Evolutionary conservation across 2,797 vertebrate genomes (phyloP).

Genomic region (Anas acuta): DNA sequence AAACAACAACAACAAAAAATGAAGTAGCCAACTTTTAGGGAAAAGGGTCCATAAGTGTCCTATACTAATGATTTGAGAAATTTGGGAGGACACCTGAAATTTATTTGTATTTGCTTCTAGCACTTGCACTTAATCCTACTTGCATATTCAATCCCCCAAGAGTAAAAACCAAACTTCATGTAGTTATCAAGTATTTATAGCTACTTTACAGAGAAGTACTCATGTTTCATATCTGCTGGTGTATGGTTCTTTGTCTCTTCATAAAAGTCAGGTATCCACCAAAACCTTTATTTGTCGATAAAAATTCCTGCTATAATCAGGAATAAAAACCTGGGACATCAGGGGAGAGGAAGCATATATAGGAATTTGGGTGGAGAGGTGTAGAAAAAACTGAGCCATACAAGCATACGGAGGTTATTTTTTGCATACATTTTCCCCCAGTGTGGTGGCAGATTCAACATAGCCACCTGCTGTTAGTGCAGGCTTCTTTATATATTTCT

Average conservation of each 20-base stretch:
- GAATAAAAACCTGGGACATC: neutral
- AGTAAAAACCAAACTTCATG: neutral
- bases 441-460: neutral
- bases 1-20: too few relatives aligned
- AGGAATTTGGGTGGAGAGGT: neutral
- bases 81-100: neutral
- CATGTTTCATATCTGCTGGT: neutral
- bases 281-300: neutral
- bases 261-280: neutral
- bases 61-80: neutral
- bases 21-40: neutral
- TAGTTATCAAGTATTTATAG: neutral
- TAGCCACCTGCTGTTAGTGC: neutral
- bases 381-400: neutral
- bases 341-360: neutral
- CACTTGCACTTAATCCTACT: neutral
- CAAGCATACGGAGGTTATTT: neutral
- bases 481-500: neutral
- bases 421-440: neutral
- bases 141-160: neutral
- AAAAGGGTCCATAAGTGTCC: neutral
- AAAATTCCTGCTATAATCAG: neutral
- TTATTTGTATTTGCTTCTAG: neutral
- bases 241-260: neutral
- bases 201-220: neutral